Evolutionary conservation across 2,888 invertebrate genomes (phyloP).

Genomic region (Flabesymbios commensalis): DNA sequence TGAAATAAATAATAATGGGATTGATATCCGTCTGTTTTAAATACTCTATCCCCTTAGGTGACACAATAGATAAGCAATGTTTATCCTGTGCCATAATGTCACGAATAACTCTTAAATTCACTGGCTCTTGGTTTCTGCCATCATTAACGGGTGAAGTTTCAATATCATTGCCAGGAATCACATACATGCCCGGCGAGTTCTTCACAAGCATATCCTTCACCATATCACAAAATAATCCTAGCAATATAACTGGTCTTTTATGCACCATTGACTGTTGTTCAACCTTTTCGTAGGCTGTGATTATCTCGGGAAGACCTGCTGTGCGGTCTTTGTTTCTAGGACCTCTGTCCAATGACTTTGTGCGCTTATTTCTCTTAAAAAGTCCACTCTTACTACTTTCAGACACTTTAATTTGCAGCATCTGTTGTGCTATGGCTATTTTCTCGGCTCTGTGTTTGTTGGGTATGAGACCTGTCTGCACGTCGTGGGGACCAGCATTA

Average conservation of each 20-base stretch:
- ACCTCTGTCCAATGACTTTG: constrained; percentile 34
- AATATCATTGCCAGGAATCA: constrained; percentile 16
- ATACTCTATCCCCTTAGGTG: constrained; percentile 27
- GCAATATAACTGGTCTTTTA: constrained; percentile 30
- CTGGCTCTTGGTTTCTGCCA: constrained; percentile 7
- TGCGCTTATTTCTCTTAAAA: constrained; percentile 24
- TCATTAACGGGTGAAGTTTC: constrained; percentile 15
- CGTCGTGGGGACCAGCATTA: background rate
- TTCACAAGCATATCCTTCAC: constrained; percentile 26
- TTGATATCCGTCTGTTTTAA: constrained; percentile 29
- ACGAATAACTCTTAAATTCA: constrained; percentile 21
- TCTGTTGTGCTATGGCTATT: constrained; percentile 18
- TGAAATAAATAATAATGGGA: constrained; percentile 36
- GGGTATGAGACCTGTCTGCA: constrained; percentile 30
- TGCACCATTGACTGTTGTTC: constrained; percentile 17
- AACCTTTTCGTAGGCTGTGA: constrained; percentile 33
- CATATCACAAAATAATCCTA: constrained; percentile 36
- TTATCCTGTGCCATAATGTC: constrained; percentile 23
- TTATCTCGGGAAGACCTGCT: no score
- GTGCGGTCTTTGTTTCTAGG: no score
- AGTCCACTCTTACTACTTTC: constrained; percentile 23
- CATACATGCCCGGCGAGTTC: constrained; percentile 29
- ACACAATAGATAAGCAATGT: constrained; percentile 32
- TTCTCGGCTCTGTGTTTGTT: constrained; percentile 33
- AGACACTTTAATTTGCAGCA: background rate